Evolutionary conservation across 2,113 vertebrate genomes (phyloP), one percentile per base, ranked within the genome.

Genomic region (Cygnus atratus): DNA sequence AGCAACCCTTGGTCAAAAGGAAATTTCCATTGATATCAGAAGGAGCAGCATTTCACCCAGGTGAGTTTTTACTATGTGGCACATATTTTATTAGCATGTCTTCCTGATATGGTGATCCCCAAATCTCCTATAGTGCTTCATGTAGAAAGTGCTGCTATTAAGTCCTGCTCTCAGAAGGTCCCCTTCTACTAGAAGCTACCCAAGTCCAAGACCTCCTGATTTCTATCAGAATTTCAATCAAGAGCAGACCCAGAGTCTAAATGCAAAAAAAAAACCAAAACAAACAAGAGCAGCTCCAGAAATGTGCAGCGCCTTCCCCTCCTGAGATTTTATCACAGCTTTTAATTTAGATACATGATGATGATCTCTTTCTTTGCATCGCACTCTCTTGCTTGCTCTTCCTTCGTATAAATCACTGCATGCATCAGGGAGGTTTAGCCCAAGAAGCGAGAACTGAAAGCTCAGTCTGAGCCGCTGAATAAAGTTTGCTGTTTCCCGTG

Each of bases 21-120:
- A 96, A 96, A 96, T 96, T 97, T 97, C 70, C 95, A 97, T 97
- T 96, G 95, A 96, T 96, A 97, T 97, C 88, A 92, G 97, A 97
- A 97, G 97, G 96, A 96, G 96, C 93, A 97, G 88, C 92, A 97
- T 97, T 97, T 95, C 90, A 97, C 94, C 96, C 86, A 96, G 91
- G 95, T 97, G 95, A 96, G 90, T 95, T 97, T 97, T 94, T 86
- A 68, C 90, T 97, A 65, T 94, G 92, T 94, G 94, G 88, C 81
- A 97, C 62, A 52, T 86, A 97, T 95, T 97, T 96, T 87, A 96
- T 95, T 95, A 96, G 89, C 73, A 89, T 95, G 84, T 89, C 87
- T 57, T 97, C 94, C 80, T 72, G 79, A 92, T 95, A 89, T 5
- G 54, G 92, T 80, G 84, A 92, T 93, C 93, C 93, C 75, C 87